These are phyloP conservation scores for Drosophila mercatorum DNA, from an alignment of 2,888 invertebrate genomes.

Conservation along the genomic window DNA sequence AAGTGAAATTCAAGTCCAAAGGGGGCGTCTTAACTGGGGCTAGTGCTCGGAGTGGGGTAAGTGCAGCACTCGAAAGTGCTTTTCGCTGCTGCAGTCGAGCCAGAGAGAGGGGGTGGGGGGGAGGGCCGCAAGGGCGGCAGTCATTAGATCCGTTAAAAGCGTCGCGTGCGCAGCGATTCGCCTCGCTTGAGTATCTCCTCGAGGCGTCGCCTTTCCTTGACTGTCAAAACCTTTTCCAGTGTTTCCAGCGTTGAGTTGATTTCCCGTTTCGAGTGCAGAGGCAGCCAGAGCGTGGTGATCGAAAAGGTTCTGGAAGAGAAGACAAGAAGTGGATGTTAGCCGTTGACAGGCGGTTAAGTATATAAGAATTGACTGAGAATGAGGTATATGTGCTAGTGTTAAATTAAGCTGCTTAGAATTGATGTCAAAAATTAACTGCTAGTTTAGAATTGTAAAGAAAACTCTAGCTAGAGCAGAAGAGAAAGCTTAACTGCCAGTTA, in stretches of 20 bases:
- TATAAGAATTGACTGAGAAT: background rate
- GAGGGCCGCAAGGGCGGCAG: background rate
- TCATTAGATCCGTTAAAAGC: slow-evolving; percentile 44
- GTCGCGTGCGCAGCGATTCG: slow-evolving; percentile 63
- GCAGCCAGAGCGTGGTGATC: slow-evolving; percentile 84
- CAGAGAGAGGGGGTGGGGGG: background rate
- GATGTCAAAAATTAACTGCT: background rate
- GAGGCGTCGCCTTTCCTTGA: slow-evolving; percentile 83
- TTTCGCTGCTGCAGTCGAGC: slow-evolving; percentile 13
- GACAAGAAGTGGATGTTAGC: too few species aligned
- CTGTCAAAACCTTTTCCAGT: slow-evolving; percentile 83
- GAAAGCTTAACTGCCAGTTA: background rate
- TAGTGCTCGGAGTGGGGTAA: slow-evolving; percentile 2
- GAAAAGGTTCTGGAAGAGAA: slow-evolving; percentile 79
- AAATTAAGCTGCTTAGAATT: background rate
- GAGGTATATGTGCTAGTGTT: background rate
- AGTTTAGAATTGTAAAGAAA: background rate
- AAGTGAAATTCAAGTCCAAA: slow-evolving; percentile 63
- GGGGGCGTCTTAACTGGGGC: slow-evolving; percentile 2
- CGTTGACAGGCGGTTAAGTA: too few species aligned
- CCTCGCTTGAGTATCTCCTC: slow-evolving; percentile 82
- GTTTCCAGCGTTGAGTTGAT: slow-evolving; percentile 83
- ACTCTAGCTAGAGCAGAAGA: too few species aligned
- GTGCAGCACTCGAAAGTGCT: slow-evolving; percentile 47
- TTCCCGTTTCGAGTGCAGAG: slow-evolving; percentile 84